Base-by-base conservation (phyloP, 2,797 vertebrate species). In the Sebastes glaucus region DNA sequence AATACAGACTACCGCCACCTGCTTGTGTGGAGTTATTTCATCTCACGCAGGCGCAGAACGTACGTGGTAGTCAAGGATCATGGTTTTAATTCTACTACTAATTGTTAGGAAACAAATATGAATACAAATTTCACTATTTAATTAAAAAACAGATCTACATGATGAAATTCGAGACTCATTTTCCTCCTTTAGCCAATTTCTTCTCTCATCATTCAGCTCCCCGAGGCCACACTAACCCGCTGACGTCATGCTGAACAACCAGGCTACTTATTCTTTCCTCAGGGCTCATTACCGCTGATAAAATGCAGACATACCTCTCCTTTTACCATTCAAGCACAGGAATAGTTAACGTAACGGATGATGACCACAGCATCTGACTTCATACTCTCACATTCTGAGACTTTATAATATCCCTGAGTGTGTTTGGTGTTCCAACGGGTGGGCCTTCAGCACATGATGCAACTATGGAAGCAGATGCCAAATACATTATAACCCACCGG, bases 171-270 rank as follows among this genome's bases (percentile, higher is more conserved):
- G 14, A 68, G 38, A n/a, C n/a, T 30, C 6, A 22, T 75, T 72
- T 59, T 52, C 61, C 68, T 59, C 23, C 13, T 35, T 65, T 14
- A 20, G 38, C 14, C 38, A 42, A 42, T 61, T 56, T 62, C 62
- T 56, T 59, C 70, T 60, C 25, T 81, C 65, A 35, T 81, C 87
- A 67, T n/a, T 80, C 66, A 72, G 28, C 76, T 42, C 32, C 23
- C 23, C 1, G 74, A 72, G 70, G 76, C 71, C 64, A 38, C 69
- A 20, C 22, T 22, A 11, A 59, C 25, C 28, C n/a, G 2, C 16
- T 75, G 88, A 80, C 62, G 16, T 76, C 77, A 80, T 42, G 25
- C 60, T 63, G 13, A 80, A 86, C 63, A 74, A 69, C 77, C n/a
- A 23, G 28, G 46, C 68, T 30, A 62, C 46, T 74, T 56, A 69